Evolutionary conservation across 2,113 vertebrate species (phyloP).

Genomic region (Turnix velox): DNA sequence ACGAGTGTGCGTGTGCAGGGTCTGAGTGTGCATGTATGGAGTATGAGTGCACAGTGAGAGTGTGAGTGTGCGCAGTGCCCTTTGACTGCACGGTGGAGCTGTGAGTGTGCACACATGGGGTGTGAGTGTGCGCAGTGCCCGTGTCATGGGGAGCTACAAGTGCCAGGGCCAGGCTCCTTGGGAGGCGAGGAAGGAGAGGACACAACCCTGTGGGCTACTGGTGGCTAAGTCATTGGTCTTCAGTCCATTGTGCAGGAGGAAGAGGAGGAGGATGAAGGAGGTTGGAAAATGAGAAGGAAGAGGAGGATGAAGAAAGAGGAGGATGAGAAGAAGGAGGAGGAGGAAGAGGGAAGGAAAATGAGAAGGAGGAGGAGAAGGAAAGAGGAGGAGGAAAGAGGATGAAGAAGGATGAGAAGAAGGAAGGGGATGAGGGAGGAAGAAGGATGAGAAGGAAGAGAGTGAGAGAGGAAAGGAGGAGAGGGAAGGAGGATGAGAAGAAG

Average conservation of each 20-base stretch:
- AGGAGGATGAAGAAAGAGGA: no score
- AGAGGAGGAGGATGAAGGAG: neutral
- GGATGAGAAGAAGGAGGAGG: neutral
- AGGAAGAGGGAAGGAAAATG: no score
- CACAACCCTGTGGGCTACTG: accelerated
- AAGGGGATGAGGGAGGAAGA: no score
- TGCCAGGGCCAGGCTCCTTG: neutral
- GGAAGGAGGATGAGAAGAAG: neutral
- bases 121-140: neutral
- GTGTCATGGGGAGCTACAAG: neutral
- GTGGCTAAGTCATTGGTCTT: neutral
- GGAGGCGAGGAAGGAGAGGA: neutral
- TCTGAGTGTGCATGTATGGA: accelerated
- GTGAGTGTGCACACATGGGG: neutral
- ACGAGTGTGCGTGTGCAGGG: neutral
- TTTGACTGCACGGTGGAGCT: neutral
- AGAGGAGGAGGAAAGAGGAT: neutral
- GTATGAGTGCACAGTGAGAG: accelerated
- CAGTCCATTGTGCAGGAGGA: neutral
- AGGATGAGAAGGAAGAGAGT: neutral
- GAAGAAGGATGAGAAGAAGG: no score
- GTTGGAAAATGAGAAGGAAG: no score
- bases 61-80: neutral
- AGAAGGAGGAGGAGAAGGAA: no score
- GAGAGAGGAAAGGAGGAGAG: neutral